Evolutionary conservation across 2,797 vertebrate species (phyloP), one percentile per base, ranked within the genome.

Genomic region (Percopsis omiscomaycus): DNA sequence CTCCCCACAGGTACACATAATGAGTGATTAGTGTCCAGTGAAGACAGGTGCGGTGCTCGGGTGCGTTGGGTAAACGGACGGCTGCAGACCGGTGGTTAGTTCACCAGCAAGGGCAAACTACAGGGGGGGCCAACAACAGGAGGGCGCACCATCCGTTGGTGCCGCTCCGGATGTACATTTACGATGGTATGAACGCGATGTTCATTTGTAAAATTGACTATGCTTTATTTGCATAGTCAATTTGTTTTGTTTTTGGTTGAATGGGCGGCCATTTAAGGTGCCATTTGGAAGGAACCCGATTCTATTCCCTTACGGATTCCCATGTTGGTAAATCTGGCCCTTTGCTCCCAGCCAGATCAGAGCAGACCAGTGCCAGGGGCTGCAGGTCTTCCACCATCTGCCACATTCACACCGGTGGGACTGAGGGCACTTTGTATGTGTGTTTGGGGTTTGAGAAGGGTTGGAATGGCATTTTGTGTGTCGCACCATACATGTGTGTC

Each of bases 321-420:
- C 81, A 77, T 83, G 74, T 68, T 82, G 67, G 66, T 81, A 74
- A 76, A 69, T 84, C 71, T 72, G 67, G 59, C 74, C 77, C 68
- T 66, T 73, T 70, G 71, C 76, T 74, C 75, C 50, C 64, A 81
- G 78, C 69, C 55, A 74, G 75, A 79, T 71, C 70, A 72, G 77
- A 68, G 58, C 22, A 72, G 77, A 66, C 58, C 22, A 0, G 51
- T 58, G 83, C 82, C 81, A 82, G 67, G 67, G 80, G 69, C 83
- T 75, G 68, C 68, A 69, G 73, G 77, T 82, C 61, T 50, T 46
- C 66, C 66, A 59, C 83, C 84, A 89, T 86, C 87, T 89, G 88
- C 79, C 67, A 68, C 76, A 75, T 75, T 64, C 66, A 78, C 80
- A 68, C 59, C 37, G 74, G 79, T 64, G 77, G 61, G 66, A 74